Evolutionary conservation across 2,888 invertebrate species (phyloP), one percentile per base, ranked within the genome.

Genomic region (Drosophila rellima): DNA sequence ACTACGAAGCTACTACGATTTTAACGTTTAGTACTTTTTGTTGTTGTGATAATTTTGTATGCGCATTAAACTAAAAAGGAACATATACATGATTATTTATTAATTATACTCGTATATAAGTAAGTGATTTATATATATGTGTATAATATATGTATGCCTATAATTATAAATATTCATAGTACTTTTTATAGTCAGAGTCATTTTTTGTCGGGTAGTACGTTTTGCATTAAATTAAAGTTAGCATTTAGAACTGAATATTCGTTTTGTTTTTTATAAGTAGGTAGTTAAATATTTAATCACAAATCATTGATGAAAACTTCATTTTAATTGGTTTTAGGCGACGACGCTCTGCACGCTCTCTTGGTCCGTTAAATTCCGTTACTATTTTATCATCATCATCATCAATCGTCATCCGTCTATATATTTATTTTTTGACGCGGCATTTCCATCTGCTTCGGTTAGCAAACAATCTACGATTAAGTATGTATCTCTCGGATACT

Each of bases 261-360:
- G 17, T 47, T 59, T 42, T 48, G 40, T 29, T 66, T 61, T 66
- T 73, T 86, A 29, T 31, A 88, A 80, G 74, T 87, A 88, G 89
- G 88, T 88, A 88, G 76, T 66, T 65, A 60, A 65, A 72, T 69
- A 59, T 78, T 80, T 75, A 91, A 91, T 91, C 91, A 91, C 91
- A 91, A 91, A 90, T 90, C 90, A 91, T 91, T 91, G 91, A 91
- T 91, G 89, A 90, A 91, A 91, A 91, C 88, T 78, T 79, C 76
- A 72, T 74, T 78, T 78, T 78, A 77, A 76, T 83, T 81, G 82
- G 89, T 73, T 89, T 90, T 85, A 87, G 90, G 91, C 91, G 91
- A 89, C 83, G 89, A 87, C 85, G 87, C 91, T 91, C 91, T 90
- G 84, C 88, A 88, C 89, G 85, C 86, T 83, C 82, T 90, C 88